Conservation (phyloP, 1,140 invertebrate genomes). For the Drosophila repleta region DNA sequence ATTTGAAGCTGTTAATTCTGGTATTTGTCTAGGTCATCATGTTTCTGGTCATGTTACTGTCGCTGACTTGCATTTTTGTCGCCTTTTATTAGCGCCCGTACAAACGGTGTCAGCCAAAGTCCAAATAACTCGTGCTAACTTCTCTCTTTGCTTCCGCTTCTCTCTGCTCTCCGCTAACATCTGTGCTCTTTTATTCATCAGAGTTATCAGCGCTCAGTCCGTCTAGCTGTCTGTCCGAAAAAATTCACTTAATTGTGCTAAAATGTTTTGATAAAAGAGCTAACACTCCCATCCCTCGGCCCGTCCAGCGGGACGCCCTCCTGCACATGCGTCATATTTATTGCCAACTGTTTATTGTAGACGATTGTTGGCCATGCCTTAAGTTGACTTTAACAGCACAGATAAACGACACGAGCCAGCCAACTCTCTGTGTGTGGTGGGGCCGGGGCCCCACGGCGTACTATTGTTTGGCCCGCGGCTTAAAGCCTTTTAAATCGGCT, state of each 20-base stretch:
- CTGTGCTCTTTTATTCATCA: conserved; percentile 5
- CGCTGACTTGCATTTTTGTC: conserved; percentile 28
- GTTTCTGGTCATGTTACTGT: conserved; percentile 31
- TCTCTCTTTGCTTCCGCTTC: conserved; percentile 13
- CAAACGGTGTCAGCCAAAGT: conserved; percentile 39
- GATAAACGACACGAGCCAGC: conserved; percentile 40
- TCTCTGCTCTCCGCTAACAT: not conserved
- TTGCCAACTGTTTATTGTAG: conserved; percentile 22
- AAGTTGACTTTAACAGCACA: conserved; percentile 36
- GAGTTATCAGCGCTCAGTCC: not conserved
- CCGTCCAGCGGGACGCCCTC: too few species aligned
- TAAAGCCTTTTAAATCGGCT: conserved; percentile 28
- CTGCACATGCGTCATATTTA: conserved; percentile 31
- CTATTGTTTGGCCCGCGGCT: conserved; percentile 21
- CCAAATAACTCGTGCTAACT: conserved; percentile 36
- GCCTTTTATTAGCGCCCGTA: conserved; percentile 11
- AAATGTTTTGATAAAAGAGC: conserved; percentile 47
- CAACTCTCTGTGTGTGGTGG: too few species aligned
- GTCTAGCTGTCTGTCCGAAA: conserved; percentile 21
- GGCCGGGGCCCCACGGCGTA: not conserved
- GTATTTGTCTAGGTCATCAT: conserved; percentile 47
- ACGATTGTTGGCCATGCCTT: conserved; percentile 39
- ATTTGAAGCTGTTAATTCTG: conserved; percentile 46
- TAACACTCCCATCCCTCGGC: conserved; percentile 4
- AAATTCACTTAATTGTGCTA: conserved; percentile 48